Base-by-base conservation (phyloP, 2,113 vertebrate species). In the Ascaphus truei region DNA sequence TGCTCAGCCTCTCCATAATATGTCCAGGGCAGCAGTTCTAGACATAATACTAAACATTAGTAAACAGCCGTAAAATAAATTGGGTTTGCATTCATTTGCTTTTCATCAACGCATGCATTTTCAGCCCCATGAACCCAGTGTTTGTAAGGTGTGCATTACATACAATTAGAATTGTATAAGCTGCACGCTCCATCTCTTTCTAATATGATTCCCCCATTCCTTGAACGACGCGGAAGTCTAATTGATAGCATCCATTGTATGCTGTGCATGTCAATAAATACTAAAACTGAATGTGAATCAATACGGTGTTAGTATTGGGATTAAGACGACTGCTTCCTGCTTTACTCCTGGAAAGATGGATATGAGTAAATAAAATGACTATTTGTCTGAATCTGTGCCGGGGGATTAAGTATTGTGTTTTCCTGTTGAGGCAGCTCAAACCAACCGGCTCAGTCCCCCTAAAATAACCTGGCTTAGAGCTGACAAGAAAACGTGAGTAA, bases 231-330 rank as follows among this genome's bases (percentile, higher is more conserved):
- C 75, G 53, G 57, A 66, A 57, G 77, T 65, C 82, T 83, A 83
- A 86, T 81, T 88, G 88, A 89, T 84, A 90, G 84, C 72, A 56
- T 75, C 81, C 78, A 87, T 84, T 82, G 77, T 79, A 89, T 89
- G 87, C 89, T 43, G 73, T 51, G 78, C 88, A 90, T 84, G 85
- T 89, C 83, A 80, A 89, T 90, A 88, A 91, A 89, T 81, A 87
- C 80, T 53, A 79, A 85, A 79, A 87, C 86, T 72, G 82, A 86
- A 88, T 85, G 85, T 77, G 84, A 90, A 90, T 90, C 87, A 83
- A 88, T 90, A 85, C 80, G 83, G 79, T 90, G 87, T 92, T 92
- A 89, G 89, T 81, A 83, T 51, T 86, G 80, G 89, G 88, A 90
- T 91, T 90, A 91, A 81, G 82, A 74, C 69, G 81, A 85, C 81